Percentiles rank a stretch among this genome's conserved stretches.
phyloP scores from a whole-genome alignment of 1,140 invertebrate species.

The Drosophila watanabei region DNA sequence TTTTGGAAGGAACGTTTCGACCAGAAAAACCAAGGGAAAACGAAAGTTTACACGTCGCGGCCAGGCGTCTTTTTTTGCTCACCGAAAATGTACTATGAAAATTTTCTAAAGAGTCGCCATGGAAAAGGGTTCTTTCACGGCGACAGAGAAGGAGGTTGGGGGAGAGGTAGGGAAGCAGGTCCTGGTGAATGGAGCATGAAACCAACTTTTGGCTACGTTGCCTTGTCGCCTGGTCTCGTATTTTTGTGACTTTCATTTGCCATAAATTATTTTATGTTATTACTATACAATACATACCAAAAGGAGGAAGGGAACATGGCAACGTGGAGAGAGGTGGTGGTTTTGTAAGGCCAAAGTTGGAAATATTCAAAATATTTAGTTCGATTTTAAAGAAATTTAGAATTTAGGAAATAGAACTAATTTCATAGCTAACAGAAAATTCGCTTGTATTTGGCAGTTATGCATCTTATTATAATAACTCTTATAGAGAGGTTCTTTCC shows the following conservation, averaged over 20 bases:
- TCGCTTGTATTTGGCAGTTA: no score
- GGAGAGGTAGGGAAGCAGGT: neutral
- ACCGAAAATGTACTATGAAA: conserved; percentile 54
- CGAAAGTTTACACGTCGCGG: conserved; percentile 57
- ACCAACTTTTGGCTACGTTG: conserved; percentile 45
- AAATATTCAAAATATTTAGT: conserved; percentile 5
- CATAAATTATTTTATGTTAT: conserved; percentile 81
- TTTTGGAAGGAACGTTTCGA: conserved; percentile 14
- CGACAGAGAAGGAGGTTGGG: neutral
- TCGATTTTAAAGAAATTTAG: no score
- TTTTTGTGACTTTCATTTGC: conserved; percentile 81
- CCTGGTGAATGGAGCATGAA: conserved; percentile 56
- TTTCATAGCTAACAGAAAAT: no score
- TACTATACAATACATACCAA: conserved; percentile 74
- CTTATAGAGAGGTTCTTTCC: no score
- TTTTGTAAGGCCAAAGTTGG: conserved; percentile 35
- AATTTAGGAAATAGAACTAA: neutral
- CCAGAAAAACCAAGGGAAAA: conserved; percentile 37
- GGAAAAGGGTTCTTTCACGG: conserved; percentile 31
- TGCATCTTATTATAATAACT: neutral
- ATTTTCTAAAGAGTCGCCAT: conserved; percentile 65
- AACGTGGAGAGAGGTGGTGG: neutral
- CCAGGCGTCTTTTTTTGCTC: conserved; percentile 44
- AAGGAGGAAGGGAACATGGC: conserved; percentile 15
- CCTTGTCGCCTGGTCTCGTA: conserved; percentile 37